Percentiles rank a stretch among this genome's conserved stretches.
phyloP scores from a whole-genome alignment of 2,113 vertebrate species.

The Leptodactylus fuscus region DNA sequence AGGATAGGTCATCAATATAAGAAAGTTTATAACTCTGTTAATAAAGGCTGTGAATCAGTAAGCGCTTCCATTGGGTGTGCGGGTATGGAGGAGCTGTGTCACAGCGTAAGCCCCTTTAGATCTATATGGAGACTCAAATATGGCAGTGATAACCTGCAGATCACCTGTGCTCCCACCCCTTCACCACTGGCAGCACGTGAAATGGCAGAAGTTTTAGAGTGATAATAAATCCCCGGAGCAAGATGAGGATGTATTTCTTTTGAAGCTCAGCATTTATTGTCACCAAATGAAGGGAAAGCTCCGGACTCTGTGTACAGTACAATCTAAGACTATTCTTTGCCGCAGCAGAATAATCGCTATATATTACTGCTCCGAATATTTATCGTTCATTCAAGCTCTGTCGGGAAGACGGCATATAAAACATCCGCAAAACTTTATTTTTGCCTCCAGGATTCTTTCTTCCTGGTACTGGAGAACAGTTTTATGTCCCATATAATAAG shows the following conservation, averaged over 20 bases:
- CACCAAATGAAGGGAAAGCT: slow-evolving; percentile 60
- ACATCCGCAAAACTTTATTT: slow-evolving; percentile 46
- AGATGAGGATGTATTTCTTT: slow-evolving; percentile 69
- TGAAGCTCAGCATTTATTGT: slow-evolving; percentile 64
- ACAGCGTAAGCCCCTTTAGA: too few species aligned
- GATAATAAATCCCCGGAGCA: slow-evolving; percentile 71
- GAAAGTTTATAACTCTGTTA: too few species aligned
- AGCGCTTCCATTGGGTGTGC: too few species aligned
- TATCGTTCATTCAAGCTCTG: slow-evolving; percentile 43
- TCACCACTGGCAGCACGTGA: neutral
- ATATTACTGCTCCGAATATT: slow-evolving; percentile 43
- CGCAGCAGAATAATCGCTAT: slow-evolving; percentile 31
- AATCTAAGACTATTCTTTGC: slow-evolving; percentile 4
- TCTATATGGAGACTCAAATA: neutral
- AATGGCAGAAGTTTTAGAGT: slow-evolving; percentile 69
- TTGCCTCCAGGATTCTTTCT: slow-evolving; percentile 11
- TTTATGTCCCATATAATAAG: slow-evolving; percentile 56
- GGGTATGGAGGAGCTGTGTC: too few species aligned
- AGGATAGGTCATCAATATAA: too few species aligned
- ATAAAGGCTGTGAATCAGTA: too few species aligned
- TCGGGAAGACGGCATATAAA: slow-evolving; percentile 40
- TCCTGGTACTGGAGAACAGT: slow-evolving; percentile 19
- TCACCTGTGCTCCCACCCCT: neutral
- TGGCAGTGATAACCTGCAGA: neutral
- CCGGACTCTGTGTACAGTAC: neutral